A percentile compares a stretch with the other conserved stretches of the same genome.
phyloP scores from a whole-genome alignment of 2,888 invertebrate genomes.

The Caenorhabditis plicata region DNA sequence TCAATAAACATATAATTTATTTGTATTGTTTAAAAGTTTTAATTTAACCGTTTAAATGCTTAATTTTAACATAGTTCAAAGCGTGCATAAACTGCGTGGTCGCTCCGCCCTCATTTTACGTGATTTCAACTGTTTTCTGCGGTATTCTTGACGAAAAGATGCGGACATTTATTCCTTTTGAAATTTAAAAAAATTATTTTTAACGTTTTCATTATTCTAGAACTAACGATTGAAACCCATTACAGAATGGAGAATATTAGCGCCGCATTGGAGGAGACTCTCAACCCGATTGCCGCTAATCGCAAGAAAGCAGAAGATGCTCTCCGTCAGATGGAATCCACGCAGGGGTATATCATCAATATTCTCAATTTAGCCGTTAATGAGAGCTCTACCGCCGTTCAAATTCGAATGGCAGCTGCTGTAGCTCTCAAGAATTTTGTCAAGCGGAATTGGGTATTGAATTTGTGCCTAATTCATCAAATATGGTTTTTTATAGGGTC shows the following conservation, averaged over 20 bases:
- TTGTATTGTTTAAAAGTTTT: no score
- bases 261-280: slow-evolving; percentile 65
- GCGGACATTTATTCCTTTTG: not conserved
- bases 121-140: no score
- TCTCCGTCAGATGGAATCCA: slow-evolving; percentile 31
- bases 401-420: slow-evolving; percentile 86
- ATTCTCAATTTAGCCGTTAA: slow-evolving; percentile 31
- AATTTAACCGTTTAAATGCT: no score
- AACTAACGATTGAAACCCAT: no score
- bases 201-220: slow-evolving; percentile 2
- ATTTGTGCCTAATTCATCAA: not conserved
- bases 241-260: slow-evolving; percentile 40
- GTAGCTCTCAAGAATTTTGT: slow-evolving; percentile 95
- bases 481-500: slow-evolving; percentile 30
- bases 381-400: slow-evolving; percentile 73
- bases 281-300: slow-evolving; percentile 64
- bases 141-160: no score
- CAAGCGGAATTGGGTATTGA: slow-evolving; percentile 82
- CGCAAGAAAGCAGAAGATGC: slow-evolving; percentile 64
- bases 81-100: no score
- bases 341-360: slow-evolving; percentile 29
- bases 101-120: no score
- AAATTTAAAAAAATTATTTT: not conserved
- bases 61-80: no score
- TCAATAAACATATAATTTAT: no score